Conservation (phyloP, 2,113 vertebrate genomes). For the Marmota monax region DNA sequence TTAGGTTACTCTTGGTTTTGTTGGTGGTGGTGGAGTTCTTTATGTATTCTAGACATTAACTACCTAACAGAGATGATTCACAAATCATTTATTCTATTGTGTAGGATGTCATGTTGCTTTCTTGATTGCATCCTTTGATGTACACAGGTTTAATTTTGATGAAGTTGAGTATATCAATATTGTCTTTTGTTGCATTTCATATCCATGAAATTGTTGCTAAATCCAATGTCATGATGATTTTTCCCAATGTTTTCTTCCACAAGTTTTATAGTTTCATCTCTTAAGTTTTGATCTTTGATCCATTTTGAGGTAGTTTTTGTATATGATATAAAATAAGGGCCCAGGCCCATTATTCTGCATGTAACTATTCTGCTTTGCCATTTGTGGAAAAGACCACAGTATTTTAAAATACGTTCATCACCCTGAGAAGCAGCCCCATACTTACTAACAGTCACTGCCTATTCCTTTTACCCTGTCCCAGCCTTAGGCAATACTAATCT, state of each 20-base stretch:
- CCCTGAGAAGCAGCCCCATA: not conserved
- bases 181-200: not conserved
- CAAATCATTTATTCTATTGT: not conserved
- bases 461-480: not conserved
- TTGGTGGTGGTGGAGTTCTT: not conserved
- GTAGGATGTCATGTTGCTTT: not conserved
- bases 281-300: not conserved
- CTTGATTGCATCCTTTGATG: not conserved
- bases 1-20: not conserved
- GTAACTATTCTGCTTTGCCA: not conserved
- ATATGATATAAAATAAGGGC: not conserved
- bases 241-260: constrained; percentile 1
- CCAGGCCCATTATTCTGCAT: not conserved
- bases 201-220: not conserved
- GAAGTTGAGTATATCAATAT: not conserved
- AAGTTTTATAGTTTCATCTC: not conserved
- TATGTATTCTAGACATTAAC: not conserved
- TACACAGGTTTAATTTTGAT: not conserved
- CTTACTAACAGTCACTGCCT: not conserved
- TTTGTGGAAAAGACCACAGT: constrained; percentile 13
- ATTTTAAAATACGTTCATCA: constrained; percentile 37
- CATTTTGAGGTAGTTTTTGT: not conserved
- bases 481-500: not conserved
- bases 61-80: not conserved
- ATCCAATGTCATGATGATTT: not conserved